Evolutionary conservation across 2,888 invertebrate genomes (phyloP).

Genomic region (Lomographa bimaculata): DNA sequence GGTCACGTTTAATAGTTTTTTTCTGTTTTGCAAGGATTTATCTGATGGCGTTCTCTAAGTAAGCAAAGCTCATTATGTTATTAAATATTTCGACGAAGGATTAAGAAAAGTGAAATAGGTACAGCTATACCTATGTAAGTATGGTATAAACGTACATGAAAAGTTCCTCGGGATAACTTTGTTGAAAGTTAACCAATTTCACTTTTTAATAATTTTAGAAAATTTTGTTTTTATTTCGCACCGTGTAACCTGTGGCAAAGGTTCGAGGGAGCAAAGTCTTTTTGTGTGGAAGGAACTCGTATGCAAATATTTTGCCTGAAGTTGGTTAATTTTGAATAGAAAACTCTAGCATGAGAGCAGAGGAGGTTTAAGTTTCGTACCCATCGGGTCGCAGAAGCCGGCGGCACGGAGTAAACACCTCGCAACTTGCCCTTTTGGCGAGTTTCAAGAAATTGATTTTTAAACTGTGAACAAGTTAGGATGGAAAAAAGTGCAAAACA

Average conservation of each 20-base stretch:
- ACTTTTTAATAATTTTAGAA: slow-evolving; percentile 32
- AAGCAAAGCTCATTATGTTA: slow-evolving; percentile 23
- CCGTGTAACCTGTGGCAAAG: slow-evolving; percentile 47
- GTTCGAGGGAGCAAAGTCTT: slow-evolving; percentile 44
- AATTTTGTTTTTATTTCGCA: slow-evolving; percentile 38
- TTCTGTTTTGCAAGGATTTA: slow-evolving; percentile 57
- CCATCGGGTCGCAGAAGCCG: slow-evolving; percentile 49
- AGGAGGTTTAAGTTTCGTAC: slow-evolving; percentile 59
- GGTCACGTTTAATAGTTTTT: slow-evolving; percentile 77
- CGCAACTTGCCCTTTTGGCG: slow-evolving; percentile 65
- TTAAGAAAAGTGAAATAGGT: slow-evolving; percentile 6
- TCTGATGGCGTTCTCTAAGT: slow-evolving; percentile 26
- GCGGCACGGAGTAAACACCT: slow-evolving; percentile 64
- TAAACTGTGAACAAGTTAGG: slow-evolving; percentile 72
- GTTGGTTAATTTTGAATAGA: slow-evolving; percentile 67
- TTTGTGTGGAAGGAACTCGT: slow-evolving; percentile 53
- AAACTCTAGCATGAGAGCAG: slow-evolving; percentile 49
- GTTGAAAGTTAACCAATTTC: slow-evolving; percentile 15
- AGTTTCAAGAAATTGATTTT: slow-evolving; percentile 77
- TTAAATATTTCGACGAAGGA: slow-evolving; percentile 6
- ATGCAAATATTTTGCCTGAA: slow-evolving; percentile 61
- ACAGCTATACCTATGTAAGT: too few relatives aligned
- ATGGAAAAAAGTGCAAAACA: slow-evolving; percentile 63
- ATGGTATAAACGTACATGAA: slow-evolving; percentile 7
- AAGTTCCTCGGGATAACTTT: slow-evolving; percentile 10